Conservation (phyloP, 2,888 invertebrate species). For the Hymenopus coronatus region DNA sequence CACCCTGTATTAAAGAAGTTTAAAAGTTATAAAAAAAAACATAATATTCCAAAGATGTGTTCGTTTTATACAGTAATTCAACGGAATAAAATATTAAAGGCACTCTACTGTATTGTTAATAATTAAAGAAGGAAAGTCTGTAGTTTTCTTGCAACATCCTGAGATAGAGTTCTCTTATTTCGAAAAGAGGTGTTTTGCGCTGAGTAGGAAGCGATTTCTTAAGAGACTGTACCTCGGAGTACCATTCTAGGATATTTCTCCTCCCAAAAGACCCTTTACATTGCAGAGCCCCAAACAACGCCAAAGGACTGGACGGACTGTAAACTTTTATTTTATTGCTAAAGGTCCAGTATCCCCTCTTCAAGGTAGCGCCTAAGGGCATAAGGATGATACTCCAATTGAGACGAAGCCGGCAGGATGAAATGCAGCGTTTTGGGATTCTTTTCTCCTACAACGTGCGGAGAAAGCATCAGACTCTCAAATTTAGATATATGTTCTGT, state of each 20-base stretch:
- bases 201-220: not conserved
- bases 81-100: too few relatives aligned
- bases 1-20: too few relatives aligned
- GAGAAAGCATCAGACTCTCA: not conserved
- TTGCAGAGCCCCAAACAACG: not conserved
- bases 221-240: not conserved
- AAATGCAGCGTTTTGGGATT: not conserved
- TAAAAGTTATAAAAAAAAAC: too few relatives aligned
- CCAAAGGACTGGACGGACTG: not conserved
- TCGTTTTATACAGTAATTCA: too few relatives aligned
- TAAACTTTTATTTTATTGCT: not conserved
- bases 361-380: not conserved
- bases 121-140: too few relatives aligned
- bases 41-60: too few relatives aligned
- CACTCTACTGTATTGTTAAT: too few relatives aligned
- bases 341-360: not conserved
- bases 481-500: not conserved
- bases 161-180: too few relatives aligned
- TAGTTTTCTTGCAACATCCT: too few relatives aligned
- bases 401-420: not conserved
- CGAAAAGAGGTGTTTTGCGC: too few relatives aligned
- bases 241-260: not conserved
- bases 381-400: not conserved
- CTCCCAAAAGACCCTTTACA: not conserved
- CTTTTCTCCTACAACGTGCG: not conserved